Conservation (phyloP, 2,797 vertebrate genomes). For the Oreochromis mossambicus region DNA sequence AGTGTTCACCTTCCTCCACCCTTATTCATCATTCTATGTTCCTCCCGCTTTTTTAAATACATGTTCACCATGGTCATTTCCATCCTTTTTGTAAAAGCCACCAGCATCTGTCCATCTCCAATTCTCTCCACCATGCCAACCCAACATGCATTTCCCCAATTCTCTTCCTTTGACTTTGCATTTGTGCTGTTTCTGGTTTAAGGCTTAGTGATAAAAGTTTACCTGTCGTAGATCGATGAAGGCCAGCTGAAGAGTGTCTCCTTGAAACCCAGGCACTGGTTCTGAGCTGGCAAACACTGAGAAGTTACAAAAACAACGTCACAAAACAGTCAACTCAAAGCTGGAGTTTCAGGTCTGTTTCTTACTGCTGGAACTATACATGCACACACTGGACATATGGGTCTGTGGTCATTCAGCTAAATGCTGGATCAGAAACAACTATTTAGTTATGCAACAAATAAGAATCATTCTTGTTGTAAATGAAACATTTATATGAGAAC, state of each 20-base stretch:
- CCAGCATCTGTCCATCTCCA: not conserved
- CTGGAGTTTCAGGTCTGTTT: not conserved
- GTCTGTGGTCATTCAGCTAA: not conserved
- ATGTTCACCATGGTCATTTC: not conserved
- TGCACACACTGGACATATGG: not conserved
- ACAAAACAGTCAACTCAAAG: not conserved
- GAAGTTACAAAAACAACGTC: slow-evolving; percentile 6
- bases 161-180: rapidly evolving
- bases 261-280: slow-evolving; percentile 97
- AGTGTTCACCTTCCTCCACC: not conserved
- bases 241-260: slow-evolving; percentile 96
- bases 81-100: not conserved
- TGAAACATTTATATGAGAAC: not conserved
- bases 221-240: slow-evolving; percentile 99
- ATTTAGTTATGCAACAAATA: not conserved
- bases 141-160: not conserved
- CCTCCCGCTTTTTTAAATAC: not conserved
- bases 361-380: rapidly evolving
- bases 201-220: slow-evolving; percentile 36
- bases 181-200: not conserved
- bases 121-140: not conserved
- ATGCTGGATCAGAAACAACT: not conserved
- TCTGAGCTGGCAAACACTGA: slow-evolving; percentile 98
- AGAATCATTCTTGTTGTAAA: not conserved
- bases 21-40: not conserved